Conservation (phyloP, 2,888 invertebrate species). For the Steinernema scapterisci region DNA sequence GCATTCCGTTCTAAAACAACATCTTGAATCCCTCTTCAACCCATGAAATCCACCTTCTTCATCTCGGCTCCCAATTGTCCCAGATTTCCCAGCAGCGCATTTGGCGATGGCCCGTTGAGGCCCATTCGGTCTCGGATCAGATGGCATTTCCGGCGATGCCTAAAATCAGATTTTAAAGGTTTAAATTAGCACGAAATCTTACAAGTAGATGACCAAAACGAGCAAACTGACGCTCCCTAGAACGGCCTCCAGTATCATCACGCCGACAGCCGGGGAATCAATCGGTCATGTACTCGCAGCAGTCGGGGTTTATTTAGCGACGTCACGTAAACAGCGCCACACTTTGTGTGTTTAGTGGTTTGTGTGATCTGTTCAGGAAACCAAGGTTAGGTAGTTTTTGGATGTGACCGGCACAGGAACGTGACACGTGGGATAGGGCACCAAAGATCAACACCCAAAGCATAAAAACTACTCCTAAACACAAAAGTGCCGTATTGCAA, state of each 20-base stretch:
- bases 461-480: too few species aligned
- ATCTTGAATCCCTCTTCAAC: too few species aligned
- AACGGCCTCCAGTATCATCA: not conserved
- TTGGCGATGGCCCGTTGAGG: not conserved
- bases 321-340: not conserved
- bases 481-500: too few species aligned
- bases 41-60: constrained; percentile 34
- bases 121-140: constrained; percentile 25
- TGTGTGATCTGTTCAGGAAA: not conserved
- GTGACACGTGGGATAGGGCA: too few species aligned
- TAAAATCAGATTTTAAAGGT: not conserved
- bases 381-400: not conserved
- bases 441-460: too few species aligned
- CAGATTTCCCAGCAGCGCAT: constrained; percentile 17
- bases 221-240: not conserved
- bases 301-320: not conserved
- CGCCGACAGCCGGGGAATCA: not conserved
- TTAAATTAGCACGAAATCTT: not conserved
- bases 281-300: not conserved
- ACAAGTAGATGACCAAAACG: constrained; percentile 3
- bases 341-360: not conserved
- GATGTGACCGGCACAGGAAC: too few species aligned
- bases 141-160: not conserved
- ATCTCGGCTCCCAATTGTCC: constrained; percentile 10
- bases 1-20: constrained; percentile 22